Percentiles rank a stretch among this genome's conserved stretches.
phyloP scores from a whole-genome alignment of 2,113 vertebrate genomes.

The Phalacrocorax aristotelis region DNA sequence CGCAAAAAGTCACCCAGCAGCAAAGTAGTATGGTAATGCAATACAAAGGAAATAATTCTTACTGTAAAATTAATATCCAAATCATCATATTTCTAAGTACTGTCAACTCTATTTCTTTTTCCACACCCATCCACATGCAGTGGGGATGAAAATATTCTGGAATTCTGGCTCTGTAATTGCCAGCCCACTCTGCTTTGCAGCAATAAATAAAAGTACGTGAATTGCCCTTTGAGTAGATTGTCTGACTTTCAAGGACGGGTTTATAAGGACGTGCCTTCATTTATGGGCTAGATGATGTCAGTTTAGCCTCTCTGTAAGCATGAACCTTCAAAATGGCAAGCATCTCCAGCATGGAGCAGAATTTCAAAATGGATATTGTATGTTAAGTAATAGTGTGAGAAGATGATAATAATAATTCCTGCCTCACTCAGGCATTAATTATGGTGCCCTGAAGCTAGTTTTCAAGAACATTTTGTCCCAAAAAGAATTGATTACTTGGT shows the following conservation, averaged over 20 bases:
- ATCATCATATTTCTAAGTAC: not conserved
- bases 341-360: not conserved
- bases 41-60: not conserved
- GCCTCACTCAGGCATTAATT: not conserved
- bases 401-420: not conserved
- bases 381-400: not conserved
- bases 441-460: not conserved
- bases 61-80: not conserved
- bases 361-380: not conserved
- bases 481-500: not conserved
- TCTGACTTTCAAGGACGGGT: not conserved
- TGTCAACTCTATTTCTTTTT: not conserved
- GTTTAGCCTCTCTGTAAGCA: constrained; percentile 42
- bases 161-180: not conserved
- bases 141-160: not conserved
- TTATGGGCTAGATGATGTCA: not conserved
- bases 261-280: not conserved
- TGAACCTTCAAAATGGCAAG: not conserved
- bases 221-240: not conserved
- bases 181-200: not conserved
- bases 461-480: not conserved
- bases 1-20: not conserved
- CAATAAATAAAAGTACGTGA: not conserved
- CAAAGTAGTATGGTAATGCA: not conserved
- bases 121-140: not conserved